Base-by-base conservation (phyloP, 53 echinoderm and acorn worm genomes). In the Crossaster papposus region DNA sequence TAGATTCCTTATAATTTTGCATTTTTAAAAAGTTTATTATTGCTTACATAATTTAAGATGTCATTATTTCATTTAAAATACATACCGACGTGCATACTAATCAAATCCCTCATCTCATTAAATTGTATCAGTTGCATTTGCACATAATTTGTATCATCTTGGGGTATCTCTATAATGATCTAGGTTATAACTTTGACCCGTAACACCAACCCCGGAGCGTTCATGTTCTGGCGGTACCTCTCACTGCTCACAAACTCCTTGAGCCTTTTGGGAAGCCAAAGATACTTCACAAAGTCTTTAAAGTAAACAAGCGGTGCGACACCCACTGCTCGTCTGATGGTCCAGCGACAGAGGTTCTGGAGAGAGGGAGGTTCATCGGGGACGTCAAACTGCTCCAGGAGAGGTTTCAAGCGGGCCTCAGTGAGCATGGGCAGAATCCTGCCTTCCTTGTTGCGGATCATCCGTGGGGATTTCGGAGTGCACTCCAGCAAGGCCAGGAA, bases 181-280 rank as follows among this genome's bases (percentile, higher is more conserved):
- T 68, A 68, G 22, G 9, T 68, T 13, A 36, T 17, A 74, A 74
- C 6, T 74, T 22, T 51, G 52, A 33, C 11, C 36, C 87, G 75
- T 20, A 87, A 54, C 14, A 76, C 24, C 12, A 87, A 72, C 63
- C 87, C 87, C 17, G 87, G 87, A n/a, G 87, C 87, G 38, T 24
- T 87, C 87, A 87, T 87, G 35, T 44, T 73, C 34, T 30, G 65
- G 4, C 90, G 70, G 64, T 81, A 90, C n/a, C 81, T 80, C 52
- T 72, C 90, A 90, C 90, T 73, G 34, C 81, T 65, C 30, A 90
- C 81, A n/a, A 52, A 73, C 30, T 55, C 55, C 74, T 90, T 54
- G 18, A 90, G 54, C 2, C 29, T 74, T 28, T 51, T 55, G 17
- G 90, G 90, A 54, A 90, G 72, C 24, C 74, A 30, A 13, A 90